A percentile compares a stretch with the other conserved stretches of the same genome.
Conservation (phyloP, 53 echinoderm and acorn worm genomes). For the Zoroaster sp. region DNA sequence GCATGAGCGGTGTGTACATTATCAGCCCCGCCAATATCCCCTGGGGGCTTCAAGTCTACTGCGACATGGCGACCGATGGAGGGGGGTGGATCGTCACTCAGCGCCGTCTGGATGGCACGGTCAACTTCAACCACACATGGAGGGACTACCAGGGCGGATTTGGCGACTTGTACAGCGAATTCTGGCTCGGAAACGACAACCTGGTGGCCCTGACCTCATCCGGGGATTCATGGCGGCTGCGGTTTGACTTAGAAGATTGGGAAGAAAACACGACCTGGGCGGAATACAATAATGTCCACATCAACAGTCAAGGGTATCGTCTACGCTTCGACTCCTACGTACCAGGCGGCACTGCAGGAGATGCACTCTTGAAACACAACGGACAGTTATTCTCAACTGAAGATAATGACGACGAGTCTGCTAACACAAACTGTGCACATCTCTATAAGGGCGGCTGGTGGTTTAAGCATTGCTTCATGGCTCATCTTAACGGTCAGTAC, state of each 20-base stretch:
- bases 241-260: conserved; percentile 5
- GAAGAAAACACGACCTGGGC: background rate
- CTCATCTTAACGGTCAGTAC: background rate
- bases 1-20: background rate
- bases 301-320: background rate
- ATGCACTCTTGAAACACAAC: background rate
- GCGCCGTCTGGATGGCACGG: conserved; percentile 5
- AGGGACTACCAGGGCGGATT: conserved; percentile 12
- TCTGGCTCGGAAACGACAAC: conserved; percentile 26
- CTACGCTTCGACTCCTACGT: background rate
- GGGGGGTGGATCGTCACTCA: conserved; percentile 29
- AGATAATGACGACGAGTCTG: background rate
- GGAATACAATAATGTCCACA: background rate
- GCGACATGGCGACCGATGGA: conserved; percentile 7
- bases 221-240: background rate
- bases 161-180: conserved; percentile 6
- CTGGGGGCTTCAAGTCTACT: conserved; percentile 3
- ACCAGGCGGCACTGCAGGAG: background rate
- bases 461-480: background rate
- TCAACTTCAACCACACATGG: conserved; percentile 27
- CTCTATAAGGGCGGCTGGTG: background rate
- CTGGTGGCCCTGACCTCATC: background rate
- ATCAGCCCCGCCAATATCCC: background rate
- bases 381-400: background rate
- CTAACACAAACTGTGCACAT: background rate